These are phyloP conservation scores for Gambusia holbrooki DNA, from an alignment of 2,113 vertebrate genomes.

Conservation along the genomic window DNA sequence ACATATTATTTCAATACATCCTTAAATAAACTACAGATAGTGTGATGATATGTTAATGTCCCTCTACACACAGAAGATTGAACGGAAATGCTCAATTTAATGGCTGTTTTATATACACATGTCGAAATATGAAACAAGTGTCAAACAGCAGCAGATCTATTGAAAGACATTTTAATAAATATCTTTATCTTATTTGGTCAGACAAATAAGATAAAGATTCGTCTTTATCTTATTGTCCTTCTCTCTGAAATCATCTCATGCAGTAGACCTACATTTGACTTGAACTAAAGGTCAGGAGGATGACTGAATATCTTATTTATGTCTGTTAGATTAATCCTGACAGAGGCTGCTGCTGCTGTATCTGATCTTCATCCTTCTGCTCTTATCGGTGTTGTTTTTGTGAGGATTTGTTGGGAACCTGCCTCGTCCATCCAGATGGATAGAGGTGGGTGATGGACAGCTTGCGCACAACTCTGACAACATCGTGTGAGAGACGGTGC, in stretches of 20 bases:
- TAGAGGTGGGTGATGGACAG: slow-evolving; percentile 52
- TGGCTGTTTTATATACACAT: slow-evolving; percentile 18
- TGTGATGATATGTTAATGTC: not conserved
- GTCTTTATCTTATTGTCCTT: slow-evolving; percentile 2
- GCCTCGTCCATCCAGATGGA: slow-evolving; percentile 48
- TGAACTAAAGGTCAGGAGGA: slow-evolving; percentile 37
- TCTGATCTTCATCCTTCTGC: slow-evolving; percentile 24
- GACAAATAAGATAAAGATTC: too few relatives aligned
- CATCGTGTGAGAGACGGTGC: slow-evolving; percentile 27
- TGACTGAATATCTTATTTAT: slow-evolving; percentile 47
- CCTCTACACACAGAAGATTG: not conserved
- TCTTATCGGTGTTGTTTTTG: slow-evolving; percentile 35
- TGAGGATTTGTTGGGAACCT: slow-evolving; percentile 36
- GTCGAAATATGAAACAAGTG: slow-evolving; percentile 25
- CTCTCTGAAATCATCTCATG: slow-evolving; percentile 14
- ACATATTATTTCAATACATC: not conserved
- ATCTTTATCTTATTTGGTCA: too few relatives aligned
- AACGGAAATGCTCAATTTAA: not conserved
- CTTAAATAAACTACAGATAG: not conserved
- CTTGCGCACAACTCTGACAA: slow-evolving; percentile 34
- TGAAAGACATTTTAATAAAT: slow-evolving; percentile 12
- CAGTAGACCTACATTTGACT: slow-evolving; percentile 5
- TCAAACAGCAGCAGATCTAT: slow-evolving; percentile 7
- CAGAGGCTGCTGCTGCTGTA: slow-evolving; percentile 12
- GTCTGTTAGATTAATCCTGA: slow-evolving; percentile 8